Evolutionary conservation across 2,797 vertebrate species (phyloP).

Genomic region (Halcyon badia): DNA sequence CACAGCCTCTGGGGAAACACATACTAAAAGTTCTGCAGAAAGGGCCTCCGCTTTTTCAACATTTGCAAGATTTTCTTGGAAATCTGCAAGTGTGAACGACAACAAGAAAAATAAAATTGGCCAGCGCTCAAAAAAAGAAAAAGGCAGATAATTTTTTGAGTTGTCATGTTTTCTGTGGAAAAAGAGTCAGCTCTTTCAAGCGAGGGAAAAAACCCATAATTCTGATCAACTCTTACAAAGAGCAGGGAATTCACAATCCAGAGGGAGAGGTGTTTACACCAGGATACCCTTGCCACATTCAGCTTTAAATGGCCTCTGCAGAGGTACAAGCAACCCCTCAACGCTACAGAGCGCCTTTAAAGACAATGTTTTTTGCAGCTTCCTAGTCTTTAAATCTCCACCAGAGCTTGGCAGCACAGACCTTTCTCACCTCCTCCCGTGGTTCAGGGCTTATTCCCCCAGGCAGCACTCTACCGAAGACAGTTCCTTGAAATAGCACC

Average conservation of each 20-base stretch:
- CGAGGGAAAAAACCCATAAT: background rate
- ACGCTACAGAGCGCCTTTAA: background rate
- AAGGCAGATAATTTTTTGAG: conserved; percentile 54
- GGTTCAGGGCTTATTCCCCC: rapidly evolving
- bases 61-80: conserved; percentile 18
- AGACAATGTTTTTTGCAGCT: background rate
- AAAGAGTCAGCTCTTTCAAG: conserved; percentile 45
- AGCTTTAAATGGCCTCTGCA: background rate
- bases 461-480: background rate
- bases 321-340: background rate
- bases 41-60: background rate
- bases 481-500: background rate
- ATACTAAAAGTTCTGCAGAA: conserved; percentile 9
- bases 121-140: background rate
- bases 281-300: background rate
- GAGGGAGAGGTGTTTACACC: background rate
- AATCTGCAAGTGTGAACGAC: conserved; percentile 43
- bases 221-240: background rate
- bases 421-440: background rate
- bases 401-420: background rate
- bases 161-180: conserved; percentile 48
- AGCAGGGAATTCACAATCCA: background rate
- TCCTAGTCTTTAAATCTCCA: background rate
- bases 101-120: conserved; percentile 42
- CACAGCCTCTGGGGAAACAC: background rate